Base-by-base conservation (phyloP, 2,888 invertebrate genomes). In the Machimus atricapillus region DNA sequence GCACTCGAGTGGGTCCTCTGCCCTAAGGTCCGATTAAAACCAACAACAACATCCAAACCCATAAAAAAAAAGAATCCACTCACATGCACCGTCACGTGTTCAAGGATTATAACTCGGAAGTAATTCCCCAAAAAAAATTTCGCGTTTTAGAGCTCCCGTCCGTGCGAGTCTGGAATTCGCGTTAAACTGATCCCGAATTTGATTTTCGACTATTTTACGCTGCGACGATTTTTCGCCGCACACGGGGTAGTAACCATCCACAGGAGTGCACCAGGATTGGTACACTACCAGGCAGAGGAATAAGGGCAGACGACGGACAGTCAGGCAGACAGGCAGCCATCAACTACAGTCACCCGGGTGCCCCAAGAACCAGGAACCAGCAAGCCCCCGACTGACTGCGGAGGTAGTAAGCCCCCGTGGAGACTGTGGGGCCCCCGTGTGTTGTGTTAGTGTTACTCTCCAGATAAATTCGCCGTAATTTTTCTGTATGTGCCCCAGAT, bases 111-210 rank as follows among this genome's bases (percentile, higher is more conserved):
- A 19, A 52, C n/a, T n/a, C 52, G 46, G 5, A 40, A 78, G 78
- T 79, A 79, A 52, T 27, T 79, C 31, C 14, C 16, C 14, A 76
- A 79, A 52, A 52, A 46, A 79, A 43, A 19, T 19, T 14, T 66
- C 66, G 66, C 37, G n/a, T 52, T 77, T 86, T 87, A 88, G 85
- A 76, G 85, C 76, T 90, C 89, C 90, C 90, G 90, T 90, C 91
- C 92, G 91, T 91, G 91, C 92, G 91, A 91, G 90, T 90, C 91
- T 91, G 91, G 91, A 91, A 91, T 91, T 92, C 92, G 91, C 92
- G 92, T 90, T 91, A 90, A 92, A 92, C 92, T 92, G 92, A 88
- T 88, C 86, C 86, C 58, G 43, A 77, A 86, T 77, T 77, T 19
- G 86, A 66, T 86, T 40, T 37, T 78, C 23, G 77, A 78, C 27